These are phyloP conservation scores for Anas bernieri DNA, from an alignment of 2,797 vertebrate species.

Conservation along the genomic window DNA sequence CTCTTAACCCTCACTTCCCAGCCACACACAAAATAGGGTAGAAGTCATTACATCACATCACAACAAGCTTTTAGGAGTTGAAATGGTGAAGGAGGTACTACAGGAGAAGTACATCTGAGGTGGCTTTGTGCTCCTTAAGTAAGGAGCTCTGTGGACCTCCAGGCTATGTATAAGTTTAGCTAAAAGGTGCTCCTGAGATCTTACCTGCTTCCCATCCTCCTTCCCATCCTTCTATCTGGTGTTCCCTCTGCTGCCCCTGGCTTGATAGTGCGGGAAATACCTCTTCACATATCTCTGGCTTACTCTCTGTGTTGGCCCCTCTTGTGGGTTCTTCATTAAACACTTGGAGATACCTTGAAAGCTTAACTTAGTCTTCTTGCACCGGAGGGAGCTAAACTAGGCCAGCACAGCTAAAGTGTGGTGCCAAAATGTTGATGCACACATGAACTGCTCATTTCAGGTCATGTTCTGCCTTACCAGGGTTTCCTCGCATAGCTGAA, in stretches of 20 bases:
- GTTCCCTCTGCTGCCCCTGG: neutral
- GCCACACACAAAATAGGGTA: neutral
- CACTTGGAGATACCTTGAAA: neutral
- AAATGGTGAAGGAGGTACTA: neutral
- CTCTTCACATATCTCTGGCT: neutral
- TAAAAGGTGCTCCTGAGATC: neutral
- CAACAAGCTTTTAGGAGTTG: neutral
- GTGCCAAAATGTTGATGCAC: neutral
- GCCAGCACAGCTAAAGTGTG: neutral
- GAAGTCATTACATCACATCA: neutral
- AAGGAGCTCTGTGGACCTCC: neutral
- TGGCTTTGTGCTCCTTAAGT: neutral
- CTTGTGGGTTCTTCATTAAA: neutral
- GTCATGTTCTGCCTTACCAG: neutral
- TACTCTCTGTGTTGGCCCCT: neutral
- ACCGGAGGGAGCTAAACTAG: neutral
- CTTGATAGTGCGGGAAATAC: neutral
- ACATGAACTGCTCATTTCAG: fast-evolving
- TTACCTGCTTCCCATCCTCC: neutral
- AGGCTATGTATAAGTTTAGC: neutral
- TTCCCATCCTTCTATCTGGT: neutral
- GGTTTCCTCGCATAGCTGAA: neutral
- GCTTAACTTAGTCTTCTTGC: neutral
- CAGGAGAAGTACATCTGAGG: neutral
- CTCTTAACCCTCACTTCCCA: neutral